Evolutionary conservation across 2,113 vertebrate genomes (phyloP).

Genomic region (Ceuthmochares aereus): DNA sequence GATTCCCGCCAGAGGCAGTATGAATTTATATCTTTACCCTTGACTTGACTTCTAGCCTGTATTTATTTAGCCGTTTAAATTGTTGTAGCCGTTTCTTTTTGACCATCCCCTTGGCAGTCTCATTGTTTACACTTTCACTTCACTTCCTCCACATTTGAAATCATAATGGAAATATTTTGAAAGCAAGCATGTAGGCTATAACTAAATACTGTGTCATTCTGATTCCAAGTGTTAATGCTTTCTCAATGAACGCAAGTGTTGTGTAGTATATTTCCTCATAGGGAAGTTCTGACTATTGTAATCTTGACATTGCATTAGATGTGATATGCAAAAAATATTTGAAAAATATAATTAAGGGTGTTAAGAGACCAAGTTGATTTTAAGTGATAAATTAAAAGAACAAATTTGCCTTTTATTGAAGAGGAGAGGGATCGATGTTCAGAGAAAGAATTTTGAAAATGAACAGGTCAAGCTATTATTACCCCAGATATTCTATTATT

Average conservation of each 20-base stretch:
- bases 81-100: conserved; percentile 67
- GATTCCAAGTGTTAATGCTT: background rate
- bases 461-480: background rate
- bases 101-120: conserved; percentile 68
- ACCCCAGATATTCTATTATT: background rate
- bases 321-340: background rate
- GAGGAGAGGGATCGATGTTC: background rate
- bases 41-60: conserved; percentile 74
- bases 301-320: background rate
- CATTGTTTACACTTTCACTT: conserved; percentile 49
- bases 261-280: background rate
- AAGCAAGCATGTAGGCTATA: background rate
- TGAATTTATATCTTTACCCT: conserved; percentile 71
- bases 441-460: background rate
- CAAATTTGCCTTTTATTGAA: background rate
- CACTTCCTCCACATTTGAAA: background rate
- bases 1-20: conserved; percentile 59
- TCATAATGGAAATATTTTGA: background rate
- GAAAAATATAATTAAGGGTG: background rate
- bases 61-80: conserved; percentile 65
- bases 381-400: background rate
- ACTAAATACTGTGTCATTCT: background rate
- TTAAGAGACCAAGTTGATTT: background rate
- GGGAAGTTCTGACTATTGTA: background rate
- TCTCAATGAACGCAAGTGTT: background rate